These are phyloP conservation scores for Actias luna DNA, from an alignment of 2,888 invertebrate species.

Conservation along the genomic window DNA sequence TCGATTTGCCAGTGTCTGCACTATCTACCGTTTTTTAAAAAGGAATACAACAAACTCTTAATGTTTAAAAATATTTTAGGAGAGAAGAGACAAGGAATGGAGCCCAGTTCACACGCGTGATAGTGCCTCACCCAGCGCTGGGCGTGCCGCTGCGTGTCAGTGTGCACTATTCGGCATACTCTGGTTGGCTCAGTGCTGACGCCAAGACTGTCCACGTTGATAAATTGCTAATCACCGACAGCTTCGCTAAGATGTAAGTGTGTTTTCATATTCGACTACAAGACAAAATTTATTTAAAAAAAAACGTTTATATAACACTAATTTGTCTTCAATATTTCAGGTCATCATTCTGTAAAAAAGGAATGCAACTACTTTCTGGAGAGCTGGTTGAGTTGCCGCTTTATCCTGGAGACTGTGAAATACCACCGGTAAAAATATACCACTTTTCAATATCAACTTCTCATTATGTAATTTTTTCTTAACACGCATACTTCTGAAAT, in stretches of 20 bases:
- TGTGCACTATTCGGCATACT: constrained; percentile 92
- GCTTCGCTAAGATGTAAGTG: constrained; percentile 88
- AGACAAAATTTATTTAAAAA: background rate
- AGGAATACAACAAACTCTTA: background rate
- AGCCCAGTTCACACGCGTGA: constrained; percentile 88
- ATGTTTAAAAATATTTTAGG: constrained; percentile 59
- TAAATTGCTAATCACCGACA: constrained; percentile 91
- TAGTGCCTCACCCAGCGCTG: constrained; percentile 94
- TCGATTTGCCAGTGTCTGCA: background rate
- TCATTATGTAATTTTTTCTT: constrained; percentile 9
- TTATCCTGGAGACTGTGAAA: constrained; percentile 89
- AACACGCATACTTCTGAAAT: background rate
- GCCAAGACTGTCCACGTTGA: constrained; percentile 90
- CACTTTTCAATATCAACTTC: background rate
- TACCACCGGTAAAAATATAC: constrained; percentile 72
- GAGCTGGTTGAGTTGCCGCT: constrained; percentile 87
- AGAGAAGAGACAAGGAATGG: constrained; percentile 90
- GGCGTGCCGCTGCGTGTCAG: constrained; percentile 87
- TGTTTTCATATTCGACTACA: background rate
- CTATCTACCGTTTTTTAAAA: background rate
- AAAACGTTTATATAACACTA: background rate
- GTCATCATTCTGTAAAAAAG: constrained; percentile 90
- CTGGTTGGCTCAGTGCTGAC: constrained; percentile 94
- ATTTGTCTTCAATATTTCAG: constrained; percentile 66
- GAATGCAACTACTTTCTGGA: constrained; percentile 87